Evolutionary conservation across 2,113 vertebrate species (phyloP), one percentile per base, ranked within the genome.

Genomic region (Lonchura striata): DNA sequence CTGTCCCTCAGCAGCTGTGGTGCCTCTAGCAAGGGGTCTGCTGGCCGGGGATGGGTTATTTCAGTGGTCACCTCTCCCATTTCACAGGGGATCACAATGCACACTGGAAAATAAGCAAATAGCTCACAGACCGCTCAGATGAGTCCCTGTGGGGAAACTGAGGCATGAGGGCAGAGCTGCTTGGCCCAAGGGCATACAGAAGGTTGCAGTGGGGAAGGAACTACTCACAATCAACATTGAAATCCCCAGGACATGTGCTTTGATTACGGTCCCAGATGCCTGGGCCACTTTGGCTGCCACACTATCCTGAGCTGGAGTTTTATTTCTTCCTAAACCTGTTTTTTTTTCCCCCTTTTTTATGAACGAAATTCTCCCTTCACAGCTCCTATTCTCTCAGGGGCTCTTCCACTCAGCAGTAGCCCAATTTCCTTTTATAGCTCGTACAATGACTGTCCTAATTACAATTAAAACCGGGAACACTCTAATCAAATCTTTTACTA

Each of bases 391-490:
- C 95, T 96, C 93, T 92, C 78, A 89, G 93, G 88, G 92, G 86
- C 91, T 96, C 90, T 96, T 95, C 93, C 88, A 95, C 95, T 82
- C 94, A 85, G 94, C 25, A 1, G 95, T 90, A 97, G 96, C 94
- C 96, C 94, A 96, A 94, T 97, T 97, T 97, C 96, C 95, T 96
- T 97, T 96, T 97, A 97, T 97, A 96, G 95, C 90, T 93, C 1
- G 12, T 93, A 96, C 95, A 97, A 97, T 97, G 95, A 91, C 83
- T 97, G 96, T 93, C 95, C 95, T 97, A 97, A 97, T 97, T 97
- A 97, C 95, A 96, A 97, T 95, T 95, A 97, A 97, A 96, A 93
- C 90, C 1, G 18, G 94, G 93, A 96, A 95, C 10, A 71, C 88
- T 86, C 94, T 97, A 96, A 97, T 97, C 97, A 97, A 96, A 96